Base-by-base conservation (phyloP, 2,888 invertebrate species). In the Perdita meconis region DNA sequence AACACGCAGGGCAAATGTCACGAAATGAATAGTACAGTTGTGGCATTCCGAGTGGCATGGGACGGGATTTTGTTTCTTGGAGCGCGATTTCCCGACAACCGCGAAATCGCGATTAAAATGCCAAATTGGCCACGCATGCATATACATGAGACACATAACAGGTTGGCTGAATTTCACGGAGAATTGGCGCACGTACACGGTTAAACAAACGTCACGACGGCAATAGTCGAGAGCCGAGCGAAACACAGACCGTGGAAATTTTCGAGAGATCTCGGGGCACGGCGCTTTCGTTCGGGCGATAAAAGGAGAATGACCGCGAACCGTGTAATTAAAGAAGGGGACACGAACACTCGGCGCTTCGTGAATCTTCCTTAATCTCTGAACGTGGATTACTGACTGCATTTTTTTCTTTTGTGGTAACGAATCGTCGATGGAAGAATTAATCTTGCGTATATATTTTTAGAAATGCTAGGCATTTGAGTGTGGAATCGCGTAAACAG, bases 131-230 rank as follows among this genome's bases (percentile, higher is more conserved):
- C 42, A 53, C 26, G 61, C 72, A 82, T 74, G 80, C 63, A 76
- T 82, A 76, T 67, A 57, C 64, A 80, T 73, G 73, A 80, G 65
- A 51, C 50, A 36, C 51, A 53, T 74, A 78, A 76, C 51, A 71
- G 80, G 67, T 57, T 71, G 66, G 56, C 63, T 42, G 65, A 72
- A 75, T 82, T 75, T 67, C 72, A 66, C 75, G 51, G 44, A 19
- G 69, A 68, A 84, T 84, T 81, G 82, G 82, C 80, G 82, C 72
- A 77, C 77, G 71, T 76, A 65, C 67, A n/a, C 53, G 70, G 53
- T 36, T 47, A 59, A 70, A 69, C 61, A 65, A 66, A 78, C 63
- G 72, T 38, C 56, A 26, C 34, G 59, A 59, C 59, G 60, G 64
- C 66, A 78, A 78, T 68, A 38, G 65, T 5, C 67, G 61, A 36